Conservation (phyloP, 2,888 invertebrate genomes). For the Ashinkailepas kermadecensis region DNA sequence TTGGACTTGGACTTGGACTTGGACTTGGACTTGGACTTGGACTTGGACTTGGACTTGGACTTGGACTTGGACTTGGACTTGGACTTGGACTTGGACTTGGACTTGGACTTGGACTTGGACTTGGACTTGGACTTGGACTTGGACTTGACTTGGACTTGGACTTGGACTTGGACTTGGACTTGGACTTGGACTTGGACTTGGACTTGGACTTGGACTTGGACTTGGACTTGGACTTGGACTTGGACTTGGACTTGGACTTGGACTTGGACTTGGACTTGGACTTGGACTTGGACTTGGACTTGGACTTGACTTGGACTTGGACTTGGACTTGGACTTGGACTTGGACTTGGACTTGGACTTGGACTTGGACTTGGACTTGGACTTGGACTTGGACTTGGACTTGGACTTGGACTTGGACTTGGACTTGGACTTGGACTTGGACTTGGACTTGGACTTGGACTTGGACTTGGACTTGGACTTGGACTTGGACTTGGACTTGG, state of each 20-base stretch:
- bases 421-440: conserved; percentile 14
- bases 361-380: conserved; percentile 14
- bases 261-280: conserved; percentile 14
- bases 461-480: conserved; percentile 14
- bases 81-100: neutral
- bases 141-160: no score
- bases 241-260: conserved; percentile 14
- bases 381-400: conserved; percentile 14
- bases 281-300: conserved; percentile 14
- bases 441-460: conserved; percentile 14
- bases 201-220: conserved; percentile 14
- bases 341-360: conserved; percentile 14
- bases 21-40: conserved; percentile 14
- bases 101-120: neutral
- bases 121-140: neutral
- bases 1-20: conserved; percentile 14
- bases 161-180: conserved; percentile 10
- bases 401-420: conserved; percentile 10
- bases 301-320: no score
- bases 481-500: conserved; percentile 14
- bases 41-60: neutral
- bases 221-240: conserved; percentile 14
- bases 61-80: conserved; percentile 11
- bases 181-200: conserved; percentile 10
- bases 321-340: conserved; percentile 14